Evolutionary conservation across 1,140 invertebrate species (phyloP), one percentile per base, ranked within the genome.

Genomic region (Acromyrmex heyeri): DNA sequence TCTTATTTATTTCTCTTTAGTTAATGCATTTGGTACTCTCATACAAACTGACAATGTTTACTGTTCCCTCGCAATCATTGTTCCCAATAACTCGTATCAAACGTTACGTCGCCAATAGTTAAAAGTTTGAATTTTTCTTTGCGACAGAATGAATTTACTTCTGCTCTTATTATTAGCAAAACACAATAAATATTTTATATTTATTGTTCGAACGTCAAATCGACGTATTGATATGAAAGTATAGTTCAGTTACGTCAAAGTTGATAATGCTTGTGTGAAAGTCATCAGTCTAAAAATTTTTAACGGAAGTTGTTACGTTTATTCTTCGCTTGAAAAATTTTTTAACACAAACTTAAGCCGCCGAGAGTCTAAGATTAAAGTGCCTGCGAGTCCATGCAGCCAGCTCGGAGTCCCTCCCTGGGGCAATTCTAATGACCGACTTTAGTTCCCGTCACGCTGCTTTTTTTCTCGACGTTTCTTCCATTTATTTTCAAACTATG

Each of bases 321-420:
- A 48, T 75, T 85, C 48, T 85, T 48, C 16, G 44, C 57, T 81
- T 62, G 83, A 70, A 75, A 73, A 81, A 81, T 88, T 64, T 76
- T 87, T 89, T 88, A 90, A 88, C 85, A 88, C 82, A 72, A 90
- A 89, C 87, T 93, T 89, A 92, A 93, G 91, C 91, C 89, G 90
- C 91, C 88, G 90, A 78, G 88, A 91, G 88, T 89, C 89, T 87
- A 91, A 94, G 92, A 94, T 93, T 93, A 93, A 93, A 93, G 91
- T 91, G 87, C 86, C 88, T 89, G 89, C 85, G 89, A 91, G 85
- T 76, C 62, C 70, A 69, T 86, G 88, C 65, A 87, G 83, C 90
- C 92, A 86, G 75, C 72, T 91, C 92, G 91, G 88, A 89, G 75
- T 70, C 18, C 14, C 86, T 86, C 88, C 87, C 87, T 55, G 38